Base-by-base conservation (phyloP, 2,888 invertebrate species). In the Ernsta delagoae region DNA sequence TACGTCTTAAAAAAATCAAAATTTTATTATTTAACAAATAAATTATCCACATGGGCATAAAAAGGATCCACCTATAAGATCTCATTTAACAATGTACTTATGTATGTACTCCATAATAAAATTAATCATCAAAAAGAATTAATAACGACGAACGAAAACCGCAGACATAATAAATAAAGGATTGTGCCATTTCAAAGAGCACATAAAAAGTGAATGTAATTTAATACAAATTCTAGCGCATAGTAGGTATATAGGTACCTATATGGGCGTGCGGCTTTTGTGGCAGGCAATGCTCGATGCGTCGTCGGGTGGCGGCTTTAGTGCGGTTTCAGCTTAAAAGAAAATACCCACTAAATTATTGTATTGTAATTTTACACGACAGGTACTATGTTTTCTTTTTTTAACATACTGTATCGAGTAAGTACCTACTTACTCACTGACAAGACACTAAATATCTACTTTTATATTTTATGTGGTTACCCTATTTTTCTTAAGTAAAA, bases 141-240 rank as follows among this genome's bases (percentile, higher is more conserved):
- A 31, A 54, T 11, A 4, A 24, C 53, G 24, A 53, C 5, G 12
- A 6, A 53, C 8, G 31, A 45, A 61, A 24, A 41, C 59, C 59
- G 34, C 41, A 57, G 34, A 48, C 45, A 24, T 65, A 54, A 16
- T 41, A 45, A 67, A 31, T 45, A 57, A 64, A 43, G 63, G 48
- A 59, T 59, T 59, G 50, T 59, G 41, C 39, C 43, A 54, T 60
- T 60, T 67, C 36, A 56, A 68, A 62, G 56, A 62, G 60, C 60
- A 62, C 56, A 61, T 57, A 68, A 68, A 68, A 68, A 56, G 61
- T 67, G 61, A 68, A 53, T 62, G 67, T 68, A 68, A 68, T 61
- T 62, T 45, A 57, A 68, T 62, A 61, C 61, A 68, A 62, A 62
- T 66, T 66, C 36, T 68, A 62, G 61, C 56, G 56, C 61, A 62